Evolutionary conservation across 2,797 vertebrate species (phyloP).

Genomic region (Microctenopoma steveboyesi): DNA sequence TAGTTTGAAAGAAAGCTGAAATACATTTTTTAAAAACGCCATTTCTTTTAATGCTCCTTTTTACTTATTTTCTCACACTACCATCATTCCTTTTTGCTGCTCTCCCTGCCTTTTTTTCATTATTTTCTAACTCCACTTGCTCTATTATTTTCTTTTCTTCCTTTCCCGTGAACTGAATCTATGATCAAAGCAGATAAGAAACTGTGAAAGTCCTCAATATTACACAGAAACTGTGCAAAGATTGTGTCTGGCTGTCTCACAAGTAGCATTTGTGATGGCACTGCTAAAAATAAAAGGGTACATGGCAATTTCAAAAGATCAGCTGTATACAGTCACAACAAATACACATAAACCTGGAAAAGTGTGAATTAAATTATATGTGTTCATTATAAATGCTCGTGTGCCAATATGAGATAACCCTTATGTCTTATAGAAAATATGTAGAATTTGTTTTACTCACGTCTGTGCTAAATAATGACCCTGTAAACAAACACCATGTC

Average conservation of each 20-base stretch:
- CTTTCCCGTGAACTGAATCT: slow-evolving; percentile 38
- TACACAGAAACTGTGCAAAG: slow-evolving; percentile 37
- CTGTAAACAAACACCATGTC: neutral
- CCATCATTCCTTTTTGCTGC: neutral
- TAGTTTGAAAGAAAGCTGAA: slow-evolving; percentile 58
- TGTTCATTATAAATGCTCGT: neutral
- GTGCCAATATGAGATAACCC: neutral
- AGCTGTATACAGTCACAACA: neutral
- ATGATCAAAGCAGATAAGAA: slow-evolving; percentile 56
- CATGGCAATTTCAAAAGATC: slow-evolving; percentile 19
- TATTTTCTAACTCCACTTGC: slow-evolving; percentile 25
- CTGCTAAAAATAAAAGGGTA: slow-evolving; percentile 27
- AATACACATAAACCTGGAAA: neutral
- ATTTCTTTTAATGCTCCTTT: slow-evolving; percentile 8
- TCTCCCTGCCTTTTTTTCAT: slow-evolving; percentile 26
- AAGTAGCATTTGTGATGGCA: slow-evolving; percentile 20
- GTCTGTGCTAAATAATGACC: neutral
- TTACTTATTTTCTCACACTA: slow-evolving; percentile 4
- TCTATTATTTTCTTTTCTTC: slow-evolving; percentile 43
- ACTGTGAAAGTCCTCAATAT: slow-evolving; percentile 45
- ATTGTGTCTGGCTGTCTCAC: slow-evolving; percentile 15
- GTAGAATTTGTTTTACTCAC: neutral
- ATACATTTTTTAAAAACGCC: slow-evolving; percentile 35
- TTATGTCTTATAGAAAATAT: neutral
- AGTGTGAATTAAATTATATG: neutral